Evolutionary conservation across 2,113 vertebrate genomes (phyloP), one percentile per base, ranked within the genome.

Genomic region (Tricholaema leucomelas): DNA sequence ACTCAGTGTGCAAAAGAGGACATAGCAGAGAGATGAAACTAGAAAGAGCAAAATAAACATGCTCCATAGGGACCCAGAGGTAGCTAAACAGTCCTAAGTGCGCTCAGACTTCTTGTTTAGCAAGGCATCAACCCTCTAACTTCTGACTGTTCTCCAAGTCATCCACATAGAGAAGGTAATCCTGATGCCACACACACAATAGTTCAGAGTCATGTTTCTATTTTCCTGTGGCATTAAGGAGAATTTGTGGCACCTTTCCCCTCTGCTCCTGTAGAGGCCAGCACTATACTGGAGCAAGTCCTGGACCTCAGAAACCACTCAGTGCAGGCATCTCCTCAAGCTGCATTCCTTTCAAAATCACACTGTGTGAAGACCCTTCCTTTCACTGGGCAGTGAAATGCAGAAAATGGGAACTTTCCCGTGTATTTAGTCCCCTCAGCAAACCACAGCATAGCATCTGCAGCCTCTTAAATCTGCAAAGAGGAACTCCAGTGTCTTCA

Each of bases 351-450:
- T 61, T 77, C 56, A 44, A 42, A 66, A 81, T 50, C 9, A 35
- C 0, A 1, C 46, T 48, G 21, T 16, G 6, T n/a, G 13, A 83
- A 71, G 31, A n/a, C 6, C 6, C 30, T 4, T 42, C 4, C 8
- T 70, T 66, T 55, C 35, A n/a, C 19, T 38, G 10, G 31, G 5
- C 21, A 77, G 15, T 19, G 63, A 85, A 66, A 59, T 18, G 33
- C 21, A 67, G 54, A 56, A 63, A 80, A 80, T 2, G 23, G 7
- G 33, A 84, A 61, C 8, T 71, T 54, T 28, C 4, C 30, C 11
- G 0, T 2, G 10, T 18, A 7, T n/a, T 38, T 59, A 6, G 18
- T 20, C 10, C 15, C 35, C 7, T 46, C 56, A 52, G 5, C 50
- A 78, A 60, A 63, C 23, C 48, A 65, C 77, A 58, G 18, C 19